phyloP scores from a whole-genome alignment of 2,113 vertebrate species.

The Nothocercus nigrocapillus region DNA sequence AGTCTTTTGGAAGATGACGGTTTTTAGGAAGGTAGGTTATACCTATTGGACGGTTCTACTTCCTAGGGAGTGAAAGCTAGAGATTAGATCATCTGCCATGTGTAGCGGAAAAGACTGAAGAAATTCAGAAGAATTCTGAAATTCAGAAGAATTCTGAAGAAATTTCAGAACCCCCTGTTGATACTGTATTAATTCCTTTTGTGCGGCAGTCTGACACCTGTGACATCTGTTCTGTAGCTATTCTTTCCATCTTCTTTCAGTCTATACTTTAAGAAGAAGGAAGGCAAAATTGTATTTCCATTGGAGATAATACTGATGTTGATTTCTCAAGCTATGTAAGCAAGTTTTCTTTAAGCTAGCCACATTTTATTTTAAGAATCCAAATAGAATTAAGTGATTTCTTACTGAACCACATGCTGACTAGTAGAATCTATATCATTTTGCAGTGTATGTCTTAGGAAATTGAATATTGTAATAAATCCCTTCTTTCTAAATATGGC shows the following conservation, averaged over 20 bases:
- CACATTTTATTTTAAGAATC: background rate
- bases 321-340: background rate
- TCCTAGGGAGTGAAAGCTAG: background rate
- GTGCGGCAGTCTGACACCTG: background rate
- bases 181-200: background rate
- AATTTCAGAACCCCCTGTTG: background rate
- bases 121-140: too few species aligned
- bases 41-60: background rate
- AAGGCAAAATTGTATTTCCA: background rate
- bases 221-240: background rate
- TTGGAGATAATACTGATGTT: background rate
- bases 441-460: background rate
- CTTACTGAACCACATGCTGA: background rate
- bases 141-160: too few species aligned
- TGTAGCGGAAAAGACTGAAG: background rate
- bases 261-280: background rate
- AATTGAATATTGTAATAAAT: background rate
- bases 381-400: background rate
- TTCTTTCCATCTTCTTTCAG: background rate
- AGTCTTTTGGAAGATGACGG: background rate
- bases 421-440: fast-evolving
- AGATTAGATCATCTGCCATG: background rate
- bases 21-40: background rate
- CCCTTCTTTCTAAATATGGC: background rate
- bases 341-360: background rate